Evolutionary conservation across 2,888 invertebrate genomes (phyloP).

Genomic region (Pyrgus malvae): DNA sequence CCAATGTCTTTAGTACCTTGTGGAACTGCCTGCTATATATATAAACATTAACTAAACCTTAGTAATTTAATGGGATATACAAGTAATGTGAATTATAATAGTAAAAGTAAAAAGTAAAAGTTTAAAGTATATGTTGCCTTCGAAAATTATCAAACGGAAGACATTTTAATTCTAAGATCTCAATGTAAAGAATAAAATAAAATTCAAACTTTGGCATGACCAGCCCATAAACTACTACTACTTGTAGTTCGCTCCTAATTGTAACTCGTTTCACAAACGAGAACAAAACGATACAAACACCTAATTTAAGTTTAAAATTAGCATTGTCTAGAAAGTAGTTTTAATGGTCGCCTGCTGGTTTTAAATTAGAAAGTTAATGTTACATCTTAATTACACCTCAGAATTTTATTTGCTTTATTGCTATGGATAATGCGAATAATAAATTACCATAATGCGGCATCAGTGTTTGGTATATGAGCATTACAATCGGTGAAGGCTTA

Average conservation of each 20-base stretch:
- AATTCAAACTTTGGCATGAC: too few species aligned
- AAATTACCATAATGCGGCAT: conserved; percentile 10
- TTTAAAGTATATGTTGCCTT: too few species aligned
- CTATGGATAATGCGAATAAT: neutral
- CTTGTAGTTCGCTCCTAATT: neutral
- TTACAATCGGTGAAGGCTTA: too few species aligned
- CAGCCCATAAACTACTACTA: neutral
- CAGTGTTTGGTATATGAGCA: neutral
- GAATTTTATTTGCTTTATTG: conserved; percentile 5
- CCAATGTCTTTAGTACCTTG: too few species aligned
- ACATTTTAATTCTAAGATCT: too few species aligned
- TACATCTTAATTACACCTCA: conserved; percentile 7
- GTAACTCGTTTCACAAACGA: neutral
- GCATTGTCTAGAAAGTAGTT: conserved; percentile 14
- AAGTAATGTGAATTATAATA: too few species aligned
- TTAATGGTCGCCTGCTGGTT: conserved; percentile 5
- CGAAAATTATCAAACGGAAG: too few species aligned
- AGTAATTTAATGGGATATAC: too few species aligned
- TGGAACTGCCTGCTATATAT: too few species aligned
- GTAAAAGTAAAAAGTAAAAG: too few species aligned
- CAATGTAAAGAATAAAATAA: too few species aligned
- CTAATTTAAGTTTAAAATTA: conserved; percentile 20
- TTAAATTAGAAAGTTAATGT: conserved; percentile 21
- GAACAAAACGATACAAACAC: conserved; percentile 14
- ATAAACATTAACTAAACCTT: too few species aligned